phyloP scores from a whole-genome alignment of 2,888 invertebrate species.

The Lampropteryx suffumata region DNA sequence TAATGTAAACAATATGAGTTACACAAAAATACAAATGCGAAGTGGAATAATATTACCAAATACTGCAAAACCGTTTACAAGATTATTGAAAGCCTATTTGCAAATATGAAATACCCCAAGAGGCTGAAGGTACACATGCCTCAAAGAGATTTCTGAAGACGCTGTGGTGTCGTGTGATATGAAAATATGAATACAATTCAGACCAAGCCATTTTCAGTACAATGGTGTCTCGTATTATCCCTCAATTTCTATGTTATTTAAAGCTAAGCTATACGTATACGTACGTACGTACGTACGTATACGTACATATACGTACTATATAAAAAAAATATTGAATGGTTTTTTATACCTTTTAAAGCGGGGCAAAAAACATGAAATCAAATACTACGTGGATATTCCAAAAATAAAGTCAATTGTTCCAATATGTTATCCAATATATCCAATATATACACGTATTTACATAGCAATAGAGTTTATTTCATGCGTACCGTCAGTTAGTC shows the following conservation, averaged over 20 bases:
- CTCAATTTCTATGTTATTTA: background rate
- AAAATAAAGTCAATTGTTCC: too few species aligned
- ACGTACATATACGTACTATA: too few species aligned
- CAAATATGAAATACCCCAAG: slow-evolving; percentile 23
- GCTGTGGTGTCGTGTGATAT: slow-evolving; percentile 23
- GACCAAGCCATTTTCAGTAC: slow-evolving; percentile 4
- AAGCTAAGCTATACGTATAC: background rate
- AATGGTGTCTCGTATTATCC: background rate
- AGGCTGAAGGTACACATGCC: slow-evolving; percentile 7
- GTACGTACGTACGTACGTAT: too few species aligned
- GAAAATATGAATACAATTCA: slow-evolving; percentile 21
- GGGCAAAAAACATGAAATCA: too few species aligned
- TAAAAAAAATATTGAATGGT: too few species aligned
- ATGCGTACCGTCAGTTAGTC: background rate
- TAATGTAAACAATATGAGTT: too few species aligned
- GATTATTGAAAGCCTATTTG: slow-evolving; percentile 22
- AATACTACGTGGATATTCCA: too few species aligned
- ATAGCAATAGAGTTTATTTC: too few species aligned
- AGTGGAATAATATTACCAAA: background rate
- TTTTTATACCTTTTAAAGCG: too few species aligned
- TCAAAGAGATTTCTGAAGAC: slow-evolving; percentile 8
- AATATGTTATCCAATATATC: too few species aligned
- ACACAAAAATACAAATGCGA: background rate
- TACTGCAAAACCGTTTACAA: slow-evolving; percentile 12
- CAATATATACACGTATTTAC: too few species aligned